These are phyloP conservation scores for Phasianus colchicus DNA, from an alignment of 2,113 vertebrate species.

Conservation along the genomic window DNA sequence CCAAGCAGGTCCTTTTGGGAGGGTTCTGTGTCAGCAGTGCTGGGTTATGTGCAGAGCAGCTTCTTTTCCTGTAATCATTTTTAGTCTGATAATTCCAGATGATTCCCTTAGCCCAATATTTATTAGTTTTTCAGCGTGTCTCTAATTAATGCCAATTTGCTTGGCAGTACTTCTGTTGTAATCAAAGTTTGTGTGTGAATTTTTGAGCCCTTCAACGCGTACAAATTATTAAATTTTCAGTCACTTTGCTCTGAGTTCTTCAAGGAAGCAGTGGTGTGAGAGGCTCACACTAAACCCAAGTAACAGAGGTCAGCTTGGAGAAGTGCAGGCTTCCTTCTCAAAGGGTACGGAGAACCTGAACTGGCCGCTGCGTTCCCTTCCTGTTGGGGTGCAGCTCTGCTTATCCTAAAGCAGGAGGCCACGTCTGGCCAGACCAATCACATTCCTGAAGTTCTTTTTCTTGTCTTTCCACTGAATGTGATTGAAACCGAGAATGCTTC, in stretches of 20 bases:
- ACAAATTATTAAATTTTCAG: slow-evolving; percentile 21
- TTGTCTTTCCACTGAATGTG: not conserved
- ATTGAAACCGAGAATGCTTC: not conserved
- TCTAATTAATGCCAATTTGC: slow-evolving; percentile 56
- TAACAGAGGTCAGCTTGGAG: not conserved
- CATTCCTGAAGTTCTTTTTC: not conserved
- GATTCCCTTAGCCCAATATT: slow-evolving; percentile 35
- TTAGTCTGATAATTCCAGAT: not conserved
- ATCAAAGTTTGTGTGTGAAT: not conserved
- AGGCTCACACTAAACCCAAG: not conserved
- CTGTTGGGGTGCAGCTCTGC: not conserved
- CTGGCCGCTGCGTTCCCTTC: accelerated
- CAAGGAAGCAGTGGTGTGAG: not conserved
- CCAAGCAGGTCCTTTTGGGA: not conserved
- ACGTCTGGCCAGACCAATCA: not conserved
- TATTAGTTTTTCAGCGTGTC: slow-evolving; percentile 34
- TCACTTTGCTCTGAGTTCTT: slow-evolving; percentile 6
- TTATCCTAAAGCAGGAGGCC: not conserved
- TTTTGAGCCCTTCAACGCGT: slow-evolving; percentile 17
- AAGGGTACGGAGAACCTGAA: not conserved
- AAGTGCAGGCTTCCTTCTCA: not conserved
- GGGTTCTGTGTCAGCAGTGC: not conserved
- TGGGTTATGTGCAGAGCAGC: not conserved
- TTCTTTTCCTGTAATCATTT: not conserved
- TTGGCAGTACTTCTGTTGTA: slow-evolving; percentile 53